Base-by-base conservation (phyloP, 2,888 invertebrate species). In the Scrobipalpa costella region DNA sequence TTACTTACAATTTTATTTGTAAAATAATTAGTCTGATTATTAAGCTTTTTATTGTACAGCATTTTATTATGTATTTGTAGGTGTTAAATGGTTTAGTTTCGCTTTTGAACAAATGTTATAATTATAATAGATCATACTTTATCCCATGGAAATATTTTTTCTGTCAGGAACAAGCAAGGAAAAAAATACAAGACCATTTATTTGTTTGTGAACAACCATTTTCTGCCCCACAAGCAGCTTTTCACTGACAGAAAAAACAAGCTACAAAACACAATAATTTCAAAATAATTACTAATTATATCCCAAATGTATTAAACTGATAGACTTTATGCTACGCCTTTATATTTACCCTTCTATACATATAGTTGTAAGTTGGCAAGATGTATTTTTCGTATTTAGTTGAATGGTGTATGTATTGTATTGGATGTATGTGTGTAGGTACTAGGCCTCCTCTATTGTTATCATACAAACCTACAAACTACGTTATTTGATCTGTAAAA, bases 301-400 rank as follows among this genome's bases (percentile, higher is more conserved):
- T n/a, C 50, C 50, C 19, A 50, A 50, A 50, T 21, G 50, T 50
- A 50, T 50, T 59, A 69, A 73, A 69, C 63, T 75, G 33, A 64
- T 33, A 83, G 84, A 84, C 80, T 62, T 81, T 83, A 82, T 21
- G 82, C 83, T 84, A 85, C 76, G 83, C 84, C 83, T 84, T 83
- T 58, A 21, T 77, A 44, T 69, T 69, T 70, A 60, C 49, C 78
- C 82, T 80, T 83, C 79, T 84, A 83, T 85, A 85, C 82, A 83
- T 78, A 76, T 69, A 76, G 49, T 11, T 47, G 34, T 60, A 49
- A 60, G 59, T 34, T 27, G 2, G 60, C n/a, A 17, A 77, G 72
- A 69, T 64, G 68, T 60, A 49, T 60, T 60, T 60, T 77, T 80
- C 73, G 66, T 80, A 76, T 77, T 81, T 69, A 66, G 74, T 81